A percentile compares a stretch with the other conserved stretches of the same genome.
Conservation (phyloP, 2,888 invertebrate species). For the Zelleria hepariella region DNA sequence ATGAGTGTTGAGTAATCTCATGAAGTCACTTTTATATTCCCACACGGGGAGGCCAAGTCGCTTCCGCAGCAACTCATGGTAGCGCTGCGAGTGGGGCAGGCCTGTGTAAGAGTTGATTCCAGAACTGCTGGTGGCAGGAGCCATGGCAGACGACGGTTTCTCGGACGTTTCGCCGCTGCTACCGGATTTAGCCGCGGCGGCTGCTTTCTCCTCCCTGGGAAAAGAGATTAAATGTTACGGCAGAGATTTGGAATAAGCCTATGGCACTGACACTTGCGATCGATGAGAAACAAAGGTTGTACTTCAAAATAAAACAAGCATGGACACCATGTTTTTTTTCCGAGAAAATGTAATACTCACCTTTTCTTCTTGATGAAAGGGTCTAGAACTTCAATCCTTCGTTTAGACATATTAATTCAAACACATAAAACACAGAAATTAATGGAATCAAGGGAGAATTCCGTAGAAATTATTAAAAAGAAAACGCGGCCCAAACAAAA, state of each 20-base stretch:
- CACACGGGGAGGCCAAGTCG: constrained; percentile 95
- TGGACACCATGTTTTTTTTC: constrained; percentile 1
- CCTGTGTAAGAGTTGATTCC: constrained; percentile 84
- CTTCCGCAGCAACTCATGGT: constrained; percentile 90
- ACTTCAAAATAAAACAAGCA: constrained; percentile 2
- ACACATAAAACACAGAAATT: constrained; percentile 33
- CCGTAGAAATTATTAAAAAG: constrained; percentile 24
- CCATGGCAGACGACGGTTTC: constrained; percentile 27
- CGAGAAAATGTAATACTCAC: constrained; percentile 45
- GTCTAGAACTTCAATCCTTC: constrained; percentile 89
- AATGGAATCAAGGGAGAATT: constrained; percentile 24
- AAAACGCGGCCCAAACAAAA: constrained; percentile 49
- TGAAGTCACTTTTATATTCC: constrained; percentile 97
- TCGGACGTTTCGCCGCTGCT: constrained; percentile 36
- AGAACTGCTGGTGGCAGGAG: constrained; percentile 56
- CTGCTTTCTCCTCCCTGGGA: constrained; percentile 73
- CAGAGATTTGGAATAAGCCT: neutral
- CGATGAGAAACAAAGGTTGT: neutral
- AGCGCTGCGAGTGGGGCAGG: constrained; percentile 88
- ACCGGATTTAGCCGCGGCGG: constrained; percentile 49
- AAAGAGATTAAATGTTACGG: constrained; percentile 3
- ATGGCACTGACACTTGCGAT: neutral
- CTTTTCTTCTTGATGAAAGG: constrained; percentile 84
- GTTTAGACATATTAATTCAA: constrained; percentile 78
- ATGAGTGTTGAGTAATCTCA: constrained; percentile 91